Base-by-base conservation (phyloP, 2,888 invertebrate species). In the Diachrysia chrysitis region DNA sequence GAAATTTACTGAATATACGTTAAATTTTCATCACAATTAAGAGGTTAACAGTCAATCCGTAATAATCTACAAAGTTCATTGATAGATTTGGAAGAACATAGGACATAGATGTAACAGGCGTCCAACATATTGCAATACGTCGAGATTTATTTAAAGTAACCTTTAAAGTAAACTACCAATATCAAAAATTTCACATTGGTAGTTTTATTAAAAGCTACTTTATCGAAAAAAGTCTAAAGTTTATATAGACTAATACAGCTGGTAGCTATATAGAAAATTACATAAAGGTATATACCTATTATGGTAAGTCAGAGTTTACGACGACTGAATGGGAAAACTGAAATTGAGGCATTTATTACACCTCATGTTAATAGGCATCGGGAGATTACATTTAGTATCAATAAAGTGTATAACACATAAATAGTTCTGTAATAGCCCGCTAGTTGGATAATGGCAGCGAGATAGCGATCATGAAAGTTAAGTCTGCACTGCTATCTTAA, bases 311-410 rank as follows among this genome's bases (percentile, higher is more conserved):
- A 37, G 16, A 37, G 19, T 48, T 19, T 19, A 51, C 19, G 48
- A 21, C 21, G 10, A 4, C n/a, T n/a, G 4, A 51, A 21, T 21
- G 12, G 21, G 21, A 19, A 4, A 17, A 21, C 12, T 21, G 35
- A 21, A 21, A 32, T 17, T 19, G 16, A 53, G 14, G 16, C n/a
- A 79, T 81, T 75, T 61, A 66, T 74, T 72, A 61, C 71, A 67
- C 66, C 69, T 69, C 32, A 76, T 71, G 76, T 78, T 79, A 79
- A 81, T 80, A 73, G 79, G 74, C 56, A 77, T 72, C 66, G 64
- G 75, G 78, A 81, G 73, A 82, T 83, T 79, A 79, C 77, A 82
- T 83, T 82, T 81, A 81, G 71, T 69, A 68, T 68, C 71, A 61
- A 69, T 81, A 75, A 83, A 77, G 72, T 76, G 74, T 76, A 74